Evolutionary conservation across 2,888 invertebrate genomes (phyloP), one percentile per base, ranked within the genome.

Genomic region (Lochmaea capreae): DNA sequence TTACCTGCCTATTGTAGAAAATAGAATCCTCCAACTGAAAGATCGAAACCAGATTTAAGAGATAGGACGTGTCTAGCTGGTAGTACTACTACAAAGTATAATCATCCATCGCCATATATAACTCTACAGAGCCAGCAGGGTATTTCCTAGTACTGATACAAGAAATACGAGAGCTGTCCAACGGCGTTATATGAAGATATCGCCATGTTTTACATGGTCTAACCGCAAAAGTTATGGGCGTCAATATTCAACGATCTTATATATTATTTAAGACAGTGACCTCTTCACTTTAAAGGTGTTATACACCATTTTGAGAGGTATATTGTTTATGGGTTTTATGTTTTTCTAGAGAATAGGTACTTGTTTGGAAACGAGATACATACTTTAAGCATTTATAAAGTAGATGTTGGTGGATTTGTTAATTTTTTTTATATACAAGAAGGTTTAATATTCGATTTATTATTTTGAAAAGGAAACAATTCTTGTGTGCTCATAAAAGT

Each of bases 101-200:
- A 82, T 80, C 81, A 77, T 80, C 83, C 84, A 82, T 81, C 83
- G 85, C 84, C 81, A 85, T 86, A 86, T 86, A 86, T 86, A 86
- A 86, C 85, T 84, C 86, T 76, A 80, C 79, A 73, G 79, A 83
- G 77, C 85, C 86, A 86, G 86, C 87, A 85, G 86, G 87, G 86
- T 85, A 86, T 85, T 86, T 86, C 87, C 85, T 83, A 84, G 85
- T 85, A 86, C 85, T 84, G 85, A 86, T 85, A 85, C 85, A 86
- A 87, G 86, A 87, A 86, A 85, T 86, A 87, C 87, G 87, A 86
- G 86, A 85, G 83, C 85, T 85, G 86, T 86, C 85, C 82, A 76
- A 82, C 79, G 78, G 84, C 84, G 85, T 85, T 85, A 85, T 86
- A 87, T 87, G 84, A 87, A 87, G 87, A 87, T 85, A 86, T 87